phyloP scores from a whole-genome alignment of 2,888 invertebrate genomes.

The Colostygia pectinataria region DNA sequence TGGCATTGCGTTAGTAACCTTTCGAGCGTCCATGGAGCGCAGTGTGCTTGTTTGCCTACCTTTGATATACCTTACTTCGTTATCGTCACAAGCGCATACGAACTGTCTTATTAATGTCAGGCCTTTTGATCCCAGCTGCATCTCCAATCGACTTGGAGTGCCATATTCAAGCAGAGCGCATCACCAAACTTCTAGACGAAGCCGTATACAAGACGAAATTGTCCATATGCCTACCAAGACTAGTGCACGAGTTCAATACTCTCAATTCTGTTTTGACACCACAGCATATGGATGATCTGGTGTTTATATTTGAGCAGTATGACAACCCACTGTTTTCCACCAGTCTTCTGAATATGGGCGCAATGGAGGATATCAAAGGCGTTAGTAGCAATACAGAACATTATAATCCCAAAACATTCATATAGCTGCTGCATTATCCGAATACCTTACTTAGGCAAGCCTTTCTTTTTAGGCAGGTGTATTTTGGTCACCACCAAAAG shows the following conservation, averaged over 20 bases:
- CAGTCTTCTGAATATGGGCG: constrained; percentile 62
- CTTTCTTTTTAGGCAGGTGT: no score
- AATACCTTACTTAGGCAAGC: no score
- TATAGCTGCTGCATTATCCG: no score
- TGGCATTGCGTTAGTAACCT: no score
- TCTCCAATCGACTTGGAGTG: constrained; percentile 31
- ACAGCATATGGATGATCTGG: constrained; percentile 64
- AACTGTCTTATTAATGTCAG: no score
- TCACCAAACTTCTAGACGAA: constrained; percentile 76
- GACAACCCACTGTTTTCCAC: constrained; percentile 64
- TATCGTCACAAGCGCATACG: no score
- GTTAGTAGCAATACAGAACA: constrained; percentile 50
- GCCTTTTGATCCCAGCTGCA: constrained; percentile 24
- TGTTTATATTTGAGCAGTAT: constrained; percentile 72
- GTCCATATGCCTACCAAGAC: constrained; percentile 59
- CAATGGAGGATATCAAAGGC: constrained; percentile 66
- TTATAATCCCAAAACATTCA: no score
- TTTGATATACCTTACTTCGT: no score
- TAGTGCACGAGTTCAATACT: constrained; percentile 62
- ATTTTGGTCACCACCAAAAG: no score
- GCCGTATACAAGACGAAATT: constrained; percentile 67
- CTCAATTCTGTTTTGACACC: constrained; percentile 51
- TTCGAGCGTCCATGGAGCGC: no score
- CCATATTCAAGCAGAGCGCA: constrained; percentile 74
- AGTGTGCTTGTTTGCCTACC: no score